Conservation (phyloP, 2,888 invertebrate species). For the Eupithecia subumbrata region DNA sequence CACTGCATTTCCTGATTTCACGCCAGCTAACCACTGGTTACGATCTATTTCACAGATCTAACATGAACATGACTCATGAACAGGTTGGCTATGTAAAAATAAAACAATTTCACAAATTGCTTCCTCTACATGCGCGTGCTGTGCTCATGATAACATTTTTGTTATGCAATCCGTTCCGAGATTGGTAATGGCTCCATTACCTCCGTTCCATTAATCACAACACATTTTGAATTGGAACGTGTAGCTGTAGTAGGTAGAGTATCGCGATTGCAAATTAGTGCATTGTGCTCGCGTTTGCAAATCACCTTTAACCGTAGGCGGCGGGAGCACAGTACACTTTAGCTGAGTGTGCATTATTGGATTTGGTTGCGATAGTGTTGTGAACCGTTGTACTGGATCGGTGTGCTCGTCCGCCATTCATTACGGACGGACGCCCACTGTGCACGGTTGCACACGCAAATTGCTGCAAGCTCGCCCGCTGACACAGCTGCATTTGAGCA, state of each 20-base stretch:
- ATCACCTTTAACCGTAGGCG: constrained; percentile 46
- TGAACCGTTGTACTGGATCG: constrained; percentile 64
- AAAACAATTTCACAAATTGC: constrained; percentile 41
- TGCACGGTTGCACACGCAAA: constrained; percentile 78
- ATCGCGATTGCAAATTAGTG: constrained; percentile 37
- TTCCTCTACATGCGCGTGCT: constrained; percentile 29
- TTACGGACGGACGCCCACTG: constrained; percentile 75
- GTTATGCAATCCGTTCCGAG: constrained; percentile 33
- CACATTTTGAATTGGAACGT: constrained; percentile 30
- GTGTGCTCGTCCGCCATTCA: constrained; percentile 69
- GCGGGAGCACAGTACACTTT: constrained; percentile 51
- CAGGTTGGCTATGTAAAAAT: constrained; percentile 42
- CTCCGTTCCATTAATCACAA: constrained; percentile 21
- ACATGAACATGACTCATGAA: constrained; percentile 51
- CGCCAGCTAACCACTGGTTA: constrained; percentile 57
- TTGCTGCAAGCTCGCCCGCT: constrained; percentile 70
- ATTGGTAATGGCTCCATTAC: constrained; percentile 31
- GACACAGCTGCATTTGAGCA: constrained; percentile 67
- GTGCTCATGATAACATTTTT: constrained; percentile 28
- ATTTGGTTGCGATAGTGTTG: constrained; percentile 58
- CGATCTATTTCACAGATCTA: constrained; percentile 58
- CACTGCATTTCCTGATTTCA: constrained; percentile 65
- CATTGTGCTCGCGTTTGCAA: constrained; percentile 40
- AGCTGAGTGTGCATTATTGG: constrained; percentile 55
- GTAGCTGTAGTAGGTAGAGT: constrained; percentile 19